phyloP scores from a whole-genome alignment of 1,140 invertebrate genomes.

The Plectrocnemia conspersa region DNA sequence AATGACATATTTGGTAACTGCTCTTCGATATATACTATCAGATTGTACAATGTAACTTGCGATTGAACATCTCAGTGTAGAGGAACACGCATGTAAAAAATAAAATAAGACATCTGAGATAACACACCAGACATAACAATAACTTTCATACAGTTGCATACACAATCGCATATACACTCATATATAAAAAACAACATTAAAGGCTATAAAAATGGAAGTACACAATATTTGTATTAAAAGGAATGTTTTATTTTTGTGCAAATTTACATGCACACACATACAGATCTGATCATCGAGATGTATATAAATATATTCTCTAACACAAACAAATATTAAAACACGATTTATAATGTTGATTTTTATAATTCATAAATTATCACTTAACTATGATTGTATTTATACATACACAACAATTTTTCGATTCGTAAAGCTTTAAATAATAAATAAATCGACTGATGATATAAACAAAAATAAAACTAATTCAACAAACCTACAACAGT shows the following conservation, averaged over 20 bases:
- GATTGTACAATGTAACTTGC: slow-evolving; percentile 29
- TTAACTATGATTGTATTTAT: no score
- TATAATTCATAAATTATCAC: no score
- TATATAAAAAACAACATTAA: slow-evolving; percentile 3
- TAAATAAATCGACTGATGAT: no score
- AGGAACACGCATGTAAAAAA: slow-evolving; percentile 8
- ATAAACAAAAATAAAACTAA: no score
- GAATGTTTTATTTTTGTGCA: slow-evolving; percentile 32
- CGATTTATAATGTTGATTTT: no score
- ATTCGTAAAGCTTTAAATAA: no score
- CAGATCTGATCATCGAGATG: neutral
- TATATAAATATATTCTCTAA: slow-evolving; percentile 22
- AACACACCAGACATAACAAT: slow-evolving; percentile 10
- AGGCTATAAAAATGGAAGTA: slow-evolving; percentile 29
- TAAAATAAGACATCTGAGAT: slow-evolving; percentile 11
- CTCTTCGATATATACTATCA: slow-evolving; percentile 23
- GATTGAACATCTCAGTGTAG: slow-evolving; percentile 1
- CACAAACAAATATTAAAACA: no score
- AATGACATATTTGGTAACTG: slow-evolving; percentile 37
- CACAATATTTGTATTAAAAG: slow-evolving; percentile 21
- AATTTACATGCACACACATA: slow-evolving; percentile 14
- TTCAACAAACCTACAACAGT: neutral
- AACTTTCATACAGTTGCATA: slow-evolving; percentile 4
- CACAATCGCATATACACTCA: neutral
- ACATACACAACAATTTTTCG: no score